Base-by-base conservation (phyloP, 2,888 invertebrate species). In the Erebia aethiops region DNA sequence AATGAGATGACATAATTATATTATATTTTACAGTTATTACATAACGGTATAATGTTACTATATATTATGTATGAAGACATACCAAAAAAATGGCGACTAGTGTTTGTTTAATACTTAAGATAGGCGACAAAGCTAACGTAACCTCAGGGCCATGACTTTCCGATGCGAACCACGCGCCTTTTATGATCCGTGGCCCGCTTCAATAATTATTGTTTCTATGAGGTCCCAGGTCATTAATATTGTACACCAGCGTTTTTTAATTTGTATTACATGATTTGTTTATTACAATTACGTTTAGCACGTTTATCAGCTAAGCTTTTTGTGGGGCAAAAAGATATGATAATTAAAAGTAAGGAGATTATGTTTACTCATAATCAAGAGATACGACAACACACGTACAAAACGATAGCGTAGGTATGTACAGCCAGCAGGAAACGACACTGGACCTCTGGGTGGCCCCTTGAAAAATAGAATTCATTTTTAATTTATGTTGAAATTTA, bases 1-100 rank as follows among this genome's bases (percentile, higher is more conserved):
- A 72, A 71, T 75, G 74, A 71, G 67, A 75, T 71, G 75, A 75
- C 71, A 71, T 69, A 21, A 11, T 18, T 0, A 13, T 52, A 9
- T 60, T 43, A 60, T 43, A 60, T 60, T 43, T 62, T 18, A 56
- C 62, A 70, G 70, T 72, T 74, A 75, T 72, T 71, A 68, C 26
- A 74, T 71, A 74, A 72, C 70, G 51, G 71, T 71, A 69, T 54
- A 70, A 75, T 58, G 68, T 67, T 70, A 72, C 51, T 43, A 74
- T 65, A 67, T 62, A 43, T 72, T 60, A 73, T 69, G 54, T 43
- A 69, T 58, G 67, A 70, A 65, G 71, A 70, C 70, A 57, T 76
- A 74, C 71, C 71, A 77, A 77, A 75, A 78, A 77, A 78, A 77
- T 72, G 76, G 75, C 75, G 79, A 80, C 79, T 80, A 80, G 78